Conservation (phyloP, 2,113 vertebrate species). For the Lanius ludovicianus region DNA sequence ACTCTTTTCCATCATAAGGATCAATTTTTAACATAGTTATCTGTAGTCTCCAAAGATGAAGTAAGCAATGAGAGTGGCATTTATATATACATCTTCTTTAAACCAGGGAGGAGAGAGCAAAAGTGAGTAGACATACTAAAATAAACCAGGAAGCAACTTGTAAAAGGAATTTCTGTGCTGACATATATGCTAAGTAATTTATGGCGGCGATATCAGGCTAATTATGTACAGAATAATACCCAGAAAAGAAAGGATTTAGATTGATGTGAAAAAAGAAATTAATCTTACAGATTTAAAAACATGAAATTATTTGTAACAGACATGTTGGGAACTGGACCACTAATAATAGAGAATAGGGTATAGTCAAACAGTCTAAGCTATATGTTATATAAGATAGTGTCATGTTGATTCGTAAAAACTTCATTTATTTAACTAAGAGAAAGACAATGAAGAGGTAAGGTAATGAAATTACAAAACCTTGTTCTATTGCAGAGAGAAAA, state of each 20-base stretch:
- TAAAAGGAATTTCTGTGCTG: background rate
- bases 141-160: background rate
- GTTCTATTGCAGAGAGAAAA: background rate
- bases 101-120: background rate
- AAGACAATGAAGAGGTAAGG: background rate
- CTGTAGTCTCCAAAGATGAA: background rate
- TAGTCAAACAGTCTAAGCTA: background rate
- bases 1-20: rapidly evolving
- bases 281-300: background rate
- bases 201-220: background rate
- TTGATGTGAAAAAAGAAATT: background rate
- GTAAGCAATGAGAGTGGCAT: background rate
- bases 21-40: background rate
- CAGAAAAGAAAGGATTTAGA: background rate
- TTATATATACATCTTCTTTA: background rate
- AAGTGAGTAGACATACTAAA: background rate
- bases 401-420: background rate
- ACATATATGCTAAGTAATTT: background rate
- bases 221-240: background rate
- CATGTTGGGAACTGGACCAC: background rate
- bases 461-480: background rate
- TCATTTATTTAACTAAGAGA: background rate
- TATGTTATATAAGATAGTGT: no score
- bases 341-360: background rate
- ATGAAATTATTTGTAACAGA: background rate